Conservation (phyloP, 1,140 invertebrate species). For the Harpegnathos saltator region DNA sequence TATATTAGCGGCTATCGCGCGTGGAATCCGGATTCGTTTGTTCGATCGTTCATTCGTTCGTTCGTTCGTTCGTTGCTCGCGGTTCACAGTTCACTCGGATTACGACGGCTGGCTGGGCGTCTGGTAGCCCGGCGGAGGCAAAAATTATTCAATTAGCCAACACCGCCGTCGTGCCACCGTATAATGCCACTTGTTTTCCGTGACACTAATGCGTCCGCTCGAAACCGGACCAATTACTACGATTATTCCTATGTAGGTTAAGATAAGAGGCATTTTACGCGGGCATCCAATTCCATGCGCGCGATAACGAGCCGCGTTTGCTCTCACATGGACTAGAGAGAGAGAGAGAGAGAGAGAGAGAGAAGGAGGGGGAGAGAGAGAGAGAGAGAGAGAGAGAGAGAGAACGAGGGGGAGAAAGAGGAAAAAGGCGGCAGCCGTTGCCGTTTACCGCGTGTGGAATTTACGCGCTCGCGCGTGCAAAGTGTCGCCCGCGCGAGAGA, state of each 20-base stretch:
- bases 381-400: too few relatives aligned
- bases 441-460: constrained; percentile 10
- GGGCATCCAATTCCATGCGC: constrained; percentile 39
- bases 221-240: constrained; percentile 55
- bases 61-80: constrained; percentile 18
- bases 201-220: constrained; percentile 60
- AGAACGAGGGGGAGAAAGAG: background rate
- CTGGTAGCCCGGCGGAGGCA: constrained; percentile 4
- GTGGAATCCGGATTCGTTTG: constrained; percentile 13
- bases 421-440: constrained; percentile 13
- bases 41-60: too few relatives aligned
- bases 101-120: background rate
- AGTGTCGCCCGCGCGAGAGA: background rate
- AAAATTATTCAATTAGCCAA: constrained; percentile 60
- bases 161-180: background rate
- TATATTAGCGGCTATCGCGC: background rate
- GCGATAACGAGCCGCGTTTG: constrained; percentile 20
- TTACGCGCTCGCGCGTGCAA: background rate
- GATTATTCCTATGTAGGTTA: constrained; percentile 13
- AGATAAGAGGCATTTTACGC: constrained; percentile 47
- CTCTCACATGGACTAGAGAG: too few relatives aligned
- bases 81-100: constrained; percentile 8
- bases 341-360: background rate
- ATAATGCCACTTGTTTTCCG: constrained; percentile 52
- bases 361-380: too few relatives aligned